phyloP scores from a whole-genome alignment of 2,888 invertebrate species.

The Dryomyza anilis region DNA sequence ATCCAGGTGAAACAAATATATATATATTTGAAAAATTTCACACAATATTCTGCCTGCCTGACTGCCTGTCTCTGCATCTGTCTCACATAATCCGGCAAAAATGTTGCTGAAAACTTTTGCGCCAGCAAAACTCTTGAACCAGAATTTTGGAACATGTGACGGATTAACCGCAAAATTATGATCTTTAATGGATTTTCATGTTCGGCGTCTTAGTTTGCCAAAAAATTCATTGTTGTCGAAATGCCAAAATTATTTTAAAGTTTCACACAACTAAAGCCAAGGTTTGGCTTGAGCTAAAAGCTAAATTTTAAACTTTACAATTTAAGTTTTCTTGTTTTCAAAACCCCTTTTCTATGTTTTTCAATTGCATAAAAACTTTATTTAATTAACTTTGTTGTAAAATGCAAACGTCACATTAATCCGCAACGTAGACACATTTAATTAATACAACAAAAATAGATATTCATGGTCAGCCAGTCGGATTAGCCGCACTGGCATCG shows the following conservation, averaged over 20 bases:
- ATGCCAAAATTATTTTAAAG: not conserved
- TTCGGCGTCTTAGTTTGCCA: not conserved
- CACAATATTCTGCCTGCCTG: too few relatives aligned
- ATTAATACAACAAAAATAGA: not conserved
- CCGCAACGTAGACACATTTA: conserved; percentile 17
- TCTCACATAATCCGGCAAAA: not conserved
- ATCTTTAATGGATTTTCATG: conserved; percentile 8
- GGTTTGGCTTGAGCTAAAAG: too few relatives aligned
- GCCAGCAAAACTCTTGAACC: not conserved
- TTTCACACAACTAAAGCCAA: not conserved
- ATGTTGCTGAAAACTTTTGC: conserved; percentile 12
- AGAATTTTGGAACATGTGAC: not conserved
- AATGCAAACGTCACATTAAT: conserved; percentile 4
- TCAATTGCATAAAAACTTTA: too few relatives aligned
- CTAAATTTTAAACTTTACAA: too few relatives aligned
- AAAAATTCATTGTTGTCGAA: not conserved
- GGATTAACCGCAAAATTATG: conserved; percentile 11
- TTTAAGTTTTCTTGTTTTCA: not conserved
- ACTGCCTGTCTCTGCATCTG: not conserved
- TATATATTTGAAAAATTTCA: too few relatives aligned
- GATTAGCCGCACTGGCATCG: not conserved
- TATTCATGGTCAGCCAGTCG: not conserved
- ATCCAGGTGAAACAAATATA: too few relatives aligned
- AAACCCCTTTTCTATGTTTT: too few relatives aligned
- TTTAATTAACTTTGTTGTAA: not conserved